Conservation (phyloP, 2,113 vertebrate genomes). For the Nycticorax nycticorax region DNA sequence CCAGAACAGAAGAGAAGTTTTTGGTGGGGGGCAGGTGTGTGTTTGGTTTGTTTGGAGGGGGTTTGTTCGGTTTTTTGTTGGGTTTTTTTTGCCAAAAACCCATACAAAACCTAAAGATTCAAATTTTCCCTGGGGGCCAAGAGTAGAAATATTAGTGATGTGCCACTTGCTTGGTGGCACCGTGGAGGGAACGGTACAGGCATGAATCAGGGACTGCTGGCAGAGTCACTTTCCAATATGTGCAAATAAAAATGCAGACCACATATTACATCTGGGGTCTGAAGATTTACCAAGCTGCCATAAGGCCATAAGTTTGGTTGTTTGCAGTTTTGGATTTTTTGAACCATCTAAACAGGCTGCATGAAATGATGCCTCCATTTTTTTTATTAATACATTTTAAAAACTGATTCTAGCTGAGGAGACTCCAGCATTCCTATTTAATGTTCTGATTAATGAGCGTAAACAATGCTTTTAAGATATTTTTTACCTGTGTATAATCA, state of each 20-base stretch:
- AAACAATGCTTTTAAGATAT: slow-evolving; percentile 74
- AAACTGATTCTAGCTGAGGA: slow-evolving; percentile 1
- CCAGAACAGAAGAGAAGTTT: not conserved
- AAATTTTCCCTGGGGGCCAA: not conserved
- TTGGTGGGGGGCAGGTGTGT: not conserved
- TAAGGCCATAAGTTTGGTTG: slow-evolving; percentile 64
- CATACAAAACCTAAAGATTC: not conserved
- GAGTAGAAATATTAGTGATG: slow-evolving; percentile 34
- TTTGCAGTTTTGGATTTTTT: slow-evolving; percentile 34
- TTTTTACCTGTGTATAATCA: slow-evolving; percentile 77
- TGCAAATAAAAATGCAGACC: slow-evolving; percentile 60
- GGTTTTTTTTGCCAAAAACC: not conserved
- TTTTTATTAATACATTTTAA: slow-evolving; percentile 55
- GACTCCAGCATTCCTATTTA: slow-evolving; percentile 59
- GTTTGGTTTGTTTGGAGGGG: not conserved
- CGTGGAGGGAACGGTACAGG: slow-evolving; percentile 13
- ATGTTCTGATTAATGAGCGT: slow-evolving; percentile 72
- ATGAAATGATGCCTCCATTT: slow-evolving; percentile 20
- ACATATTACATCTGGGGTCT: slow-evolving; percentile 62
- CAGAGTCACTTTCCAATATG: slow-evolving; percentile 49
- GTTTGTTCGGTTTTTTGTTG: accelerated
- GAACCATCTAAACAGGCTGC: slow-evolving; percentile 36
- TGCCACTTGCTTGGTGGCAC: slow-evolving; percentile 52
- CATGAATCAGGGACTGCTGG: slow-evolving; percentile 54
- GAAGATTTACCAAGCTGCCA: slow-evolving; percentile 66